Evolutionary conservation across 1,140 invertebrate genomes (phyloP).

Genomic region (Glossosoma conforme): DNA sequence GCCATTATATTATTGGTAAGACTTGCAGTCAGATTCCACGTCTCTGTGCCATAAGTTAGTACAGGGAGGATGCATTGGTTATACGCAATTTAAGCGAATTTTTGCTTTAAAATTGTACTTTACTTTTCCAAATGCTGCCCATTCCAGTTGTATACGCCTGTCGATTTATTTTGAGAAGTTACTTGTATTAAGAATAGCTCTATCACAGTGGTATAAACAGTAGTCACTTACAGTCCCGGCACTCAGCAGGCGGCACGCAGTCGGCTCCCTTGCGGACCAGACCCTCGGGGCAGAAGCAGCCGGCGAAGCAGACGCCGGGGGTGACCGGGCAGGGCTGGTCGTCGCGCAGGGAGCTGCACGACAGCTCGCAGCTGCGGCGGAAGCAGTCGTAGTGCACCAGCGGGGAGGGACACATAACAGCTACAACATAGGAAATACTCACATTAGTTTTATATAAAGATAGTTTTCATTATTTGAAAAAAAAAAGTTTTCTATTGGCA

Average conservation of each 20-base stretch:
- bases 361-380: slow-evolving; percentile 64
- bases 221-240: slow-evolving; percentile 63
- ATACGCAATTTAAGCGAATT: too few species aligned
- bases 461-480: too few species aligned
- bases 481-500: too few species aligned
- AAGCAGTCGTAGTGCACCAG: slow-evolving; percentile 77
- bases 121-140: too few species aligned
- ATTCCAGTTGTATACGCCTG: not conserved
- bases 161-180: too few species aligned
- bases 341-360: slow-evolving; percentile 59
- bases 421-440: slow-evolving; percentile 39
- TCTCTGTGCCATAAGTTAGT: too few species aligned
- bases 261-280: slow-evolving; percentile 61
- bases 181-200: too few species aligned
- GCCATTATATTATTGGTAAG: too few species aligned
- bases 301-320: slow-evolving; percentile 66
- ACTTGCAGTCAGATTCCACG: too few species aligned
- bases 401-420: slow-evolving; percentile 62
- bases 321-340: slow-evolving; percentile 57
- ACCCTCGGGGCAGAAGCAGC: slow-evolving; percentile 79
- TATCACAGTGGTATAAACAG: not conserved
- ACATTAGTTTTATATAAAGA: too few species aligned
- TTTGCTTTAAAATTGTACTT: too few species aligned
- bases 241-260: slow-evolving; percentile 66
- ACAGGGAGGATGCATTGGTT: too few species aligned